Conservation (phyloP, 1,140 invertebrate species). For the Argopecten irradians region DNA sequence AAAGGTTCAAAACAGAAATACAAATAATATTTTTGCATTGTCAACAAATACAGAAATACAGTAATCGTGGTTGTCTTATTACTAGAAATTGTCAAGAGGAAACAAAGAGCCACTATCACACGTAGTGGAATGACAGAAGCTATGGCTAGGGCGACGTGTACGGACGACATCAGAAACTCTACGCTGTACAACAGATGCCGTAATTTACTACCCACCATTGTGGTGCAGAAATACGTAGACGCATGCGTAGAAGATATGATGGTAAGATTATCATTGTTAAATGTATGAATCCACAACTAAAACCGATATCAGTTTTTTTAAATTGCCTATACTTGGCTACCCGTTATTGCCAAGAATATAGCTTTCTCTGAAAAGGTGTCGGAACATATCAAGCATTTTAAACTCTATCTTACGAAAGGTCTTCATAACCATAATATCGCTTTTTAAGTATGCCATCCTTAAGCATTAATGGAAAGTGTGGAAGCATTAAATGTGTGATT, state of each 20-base stretch:
- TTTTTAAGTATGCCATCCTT: too few species aligned
- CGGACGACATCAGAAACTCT: not conserved
- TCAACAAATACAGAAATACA: not conserved
- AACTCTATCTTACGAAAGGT: too few species aligned
- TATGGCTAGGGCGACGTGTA: conserved; percentile 31
- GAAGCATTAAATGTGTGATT: too few species aligned
- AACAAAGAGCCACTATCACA: not conserved
- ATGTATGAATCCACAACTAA: too few species aligned
- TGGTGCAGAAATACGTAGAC: not conserved
- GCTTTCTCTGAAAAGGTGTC: too few species aligned
- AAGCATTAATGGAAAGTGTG: too few species aligned
- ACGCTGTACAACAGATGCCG: not conserved
- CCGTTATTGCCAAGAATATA: too few species aligned
- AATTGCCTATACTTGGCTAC: too few species aligned
- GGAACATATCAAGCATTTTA: too few species aligned
- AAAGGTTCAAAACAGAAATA: not conserved
- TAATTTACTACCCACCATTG: not conserved
- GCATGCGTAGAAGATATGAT: not conserved
- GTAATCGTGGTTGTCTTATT: not conserved
- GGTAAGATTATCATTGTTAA: not conserved
- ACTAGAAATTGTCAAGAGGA: not conserved
- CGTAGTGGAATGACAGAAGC: conserved; percentile 40
- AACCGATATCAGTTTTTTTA: too few species aligned
- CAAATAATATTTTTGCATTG: not conserved
- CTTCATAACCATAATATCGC: too few species aligned